Conservation (phyloP, 2,113 vertebrate genomes). For the Heterocephalus glaber region DNA sequence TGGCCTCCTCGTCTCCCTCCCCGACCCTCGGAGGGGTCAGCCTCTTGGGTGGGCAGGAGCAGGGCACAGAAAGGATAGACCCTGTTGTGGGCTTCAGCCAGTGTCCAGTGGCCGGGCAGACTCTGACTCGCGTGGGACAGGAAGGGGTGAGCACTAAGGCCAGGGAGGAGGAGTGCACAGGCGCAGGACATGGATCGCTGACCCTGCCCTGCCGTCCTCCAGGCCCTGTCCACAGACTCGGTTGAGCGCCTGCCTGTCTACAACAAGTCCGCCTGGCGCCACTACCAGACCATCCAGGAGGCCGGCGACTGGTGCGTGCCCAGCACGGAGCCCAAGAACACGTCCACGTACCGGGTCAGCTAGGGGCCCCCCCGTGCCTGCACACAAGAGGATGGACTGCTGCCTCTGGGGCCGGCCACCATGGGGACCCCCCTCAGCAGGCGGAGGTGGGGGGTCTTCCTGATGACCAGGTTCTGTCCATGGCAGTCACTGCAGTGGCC, state of each 20-base stretch:
- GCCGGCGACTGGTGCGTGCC: conserved; percentile 95
- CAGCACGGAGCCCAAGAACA: conserved; percentile 94
- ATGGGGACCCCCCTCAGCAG: neutral
- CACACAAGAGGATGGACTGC: neutral
- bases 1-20: neutral
- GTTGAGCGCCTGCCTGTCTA: conserved; percentile 95
- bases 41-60: neutral
- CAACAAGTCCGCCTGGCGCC: conserved; percentile 95
- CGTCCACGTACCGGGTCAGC: conserved; percentile 89
- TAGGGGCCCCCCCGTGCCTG: conserved; percentile 72
- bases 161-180: neutral
- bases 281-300: conserved; percentile 94
- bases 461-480: conserved; percentile 50
- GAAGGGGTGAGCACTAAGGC: no score
- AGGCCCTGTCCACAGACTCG: conserved; percentile 96
- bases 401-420: neutral
- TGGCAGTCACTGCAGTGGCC: conserved; percentile 2
- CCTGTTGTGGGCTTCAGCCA: neutral
- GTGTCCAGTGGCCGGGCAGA: neutral
- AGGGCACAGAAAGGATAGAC: neutral
- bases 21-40: neutral
- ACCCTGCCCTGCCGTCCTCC: neutral
- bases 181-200: accelerated
- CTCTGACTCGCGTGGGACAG: neutral
- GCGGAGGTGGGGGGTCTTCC: neutral